A percentile compares a stretch with the other conserved stretches of the same genome.
phyloP scores from a whole-genome alignment of 92 coral and sea anemone species.

The Nematostella vectensis region DNA sequence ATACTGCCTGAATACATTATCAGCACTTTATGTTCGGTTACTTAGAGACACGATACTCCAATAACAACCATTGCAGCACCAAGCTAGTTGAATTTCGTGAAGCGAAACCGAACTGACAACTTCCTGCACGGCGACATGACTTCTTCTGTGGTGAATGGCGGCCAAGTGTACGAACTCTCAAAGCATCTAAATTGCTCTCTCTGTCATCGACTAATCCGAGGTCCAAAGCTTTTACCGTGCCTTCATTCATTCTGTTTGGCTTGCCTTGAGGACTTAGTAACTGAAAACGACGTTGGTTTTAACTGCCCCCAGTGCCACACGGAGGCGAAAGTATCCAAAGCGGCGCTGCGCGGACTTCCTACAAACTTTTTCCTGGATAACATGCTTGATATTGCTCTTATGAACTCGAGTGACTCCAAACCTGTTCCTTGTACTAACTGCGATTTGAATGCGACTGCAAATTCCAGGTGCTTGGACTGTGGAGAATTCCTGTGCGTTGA shows the following conservation, averaged over 20 bases:
- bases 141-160: constrained; percentile 64
- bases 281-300: constrained; percentile 31
- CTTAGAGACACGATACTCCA: no score
- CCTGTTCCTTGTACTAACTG: constrained; percentile 91
- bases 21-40: no score
- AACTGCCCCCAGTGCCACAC: constrained; percentile 77
- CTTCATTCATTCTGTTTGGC: constrained; percentile 86
- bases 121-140: constrained; percentile 32
- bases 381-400: constrained; percentile 74
- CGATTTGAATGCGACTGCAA: constrained; percentile 55
- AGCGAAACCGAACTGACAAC: no score
- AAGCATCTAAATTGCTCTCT: constrained; percentile 62
- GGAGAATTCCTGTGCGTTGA: constrained; percentile 89
- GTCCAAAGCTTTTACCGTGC: constrained; percentile 81
- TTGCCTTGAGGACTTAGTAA: constrained; percentile 58
- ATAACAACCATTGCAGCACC: no score
- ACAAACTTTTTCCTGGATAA: constrained; percentile 71
- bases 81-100: no score
- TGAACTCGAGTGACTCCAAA: constrained; percentile 52
- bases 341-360: constrained; percentile 48
- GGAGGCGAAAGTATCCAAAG: constrained; percentile 46
- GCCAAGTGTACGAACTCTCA: constrained; percentile 60
- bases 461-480: constrained; percentile 80
- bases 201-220: constrained; percentile 70
- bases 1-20: no score